These are phyloP conservation scores for Clivina fossor DNA, from an alignment of 2,888 invertebrate species.

Conservation along the genomic window DNA sequence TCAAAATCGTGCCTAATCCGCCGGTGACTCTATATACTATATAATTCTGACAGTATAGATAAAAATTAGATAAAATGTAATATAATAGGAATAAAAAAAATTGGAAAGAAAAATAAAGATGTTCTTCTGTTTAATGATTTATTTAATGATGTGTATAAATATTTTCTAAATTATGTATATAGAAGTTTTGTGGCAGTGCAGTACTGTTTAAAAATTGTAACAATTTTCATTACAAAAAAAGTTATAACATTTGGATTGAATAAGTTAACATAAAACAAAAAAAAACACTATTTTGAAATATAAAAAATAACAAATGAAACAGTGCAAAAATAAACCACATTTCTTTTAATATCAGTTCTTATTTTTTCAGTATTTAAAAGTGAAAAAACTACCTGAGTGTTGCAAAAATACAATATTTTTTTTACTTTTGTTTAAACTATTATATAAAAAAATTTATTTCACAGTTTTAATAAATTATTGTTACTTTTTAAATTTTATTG, in stretches of 20 bases:
- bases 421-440: not conserved
- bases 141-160: conserved; percentile 27
- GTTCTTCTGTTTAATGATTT: conserved; percentile 8
- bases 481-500: too few species aligned
- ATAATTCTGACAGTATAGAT: too few species aligned
- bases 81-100: too few species aligned
- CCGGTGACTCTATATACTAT: too few species aligned
- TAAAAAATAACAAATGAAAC: conserved; percentile 17
- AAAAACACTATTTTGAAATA: conserved; percentile 6
- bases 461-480: not conserved
- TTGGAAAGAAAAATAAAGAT: not conserved
- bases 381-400: conserved; percentile 45
- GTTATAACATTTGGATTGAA: not conserved
- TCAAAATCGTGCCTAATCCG: too few species aligned
- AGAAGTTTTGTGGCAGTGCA: conserved; percentile 31
- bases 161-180: conserved; percentile 31
- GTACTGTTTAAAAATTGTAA: conserved; percentile 12
- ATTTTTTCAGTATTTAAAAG: conserved; percentile 28
- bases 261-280: conserved; percentile 18
- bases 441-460: not conserved
- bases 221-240: conserved; percentile 6
- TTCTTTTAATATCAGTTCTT: conserved; percentile 17
- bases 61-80: too few species aligned
- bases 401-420: conserved; percentile 43
- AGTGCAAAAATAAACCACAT: conserved; percentile 20